Base-by-base conservation (phyloP, 2,888 invertebrate genomes). In the Branchipolynoe longqiensis region DNA sequence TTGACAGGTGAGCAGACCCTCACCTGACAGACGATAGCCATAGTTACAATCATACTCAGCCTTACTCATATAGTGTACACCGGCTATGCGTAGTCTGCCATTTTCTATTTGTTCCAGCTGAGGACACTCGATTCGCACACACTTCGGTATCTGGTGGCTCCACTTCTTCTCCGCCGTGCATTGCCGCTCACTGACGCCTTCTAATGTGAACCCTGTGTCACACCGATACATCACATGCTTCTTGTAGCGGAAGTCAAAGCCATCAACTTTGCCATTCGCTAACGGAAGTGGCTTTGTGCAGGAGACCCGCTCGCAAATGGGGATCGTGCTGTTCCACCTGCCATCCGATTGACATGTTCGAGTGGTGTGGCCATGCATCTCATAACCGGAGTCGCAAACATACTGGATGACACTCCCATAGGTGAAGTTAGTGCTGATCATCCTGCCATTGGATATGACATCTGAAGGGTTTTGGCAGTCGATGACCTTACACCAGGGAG, bases 371-470 rank as follows among this genome's bases (percentile, higher is more conserved):
- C 90, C 91, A 22, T 86, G 84, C 6, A 90, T 84, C 31, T 84
- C 88, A 87, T 92, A 94, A 3, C 94, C 94, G 8, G 89, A 86
- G 18, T 89, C 86, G 85, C 93, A 93, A 1, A 82, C 82, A 85
- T 90, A 91, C 38, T 86, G 83, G 14, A 91, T 86, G 8, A 84
- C 86, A 12, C 84, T 48, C 2, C 87, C 86, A 28, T 82, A 85
- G 0, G 74, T 85, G 73, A 92, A 92, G 31, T 89, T 89, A 33
- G 90, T 90, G 41, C 92, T 93, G 69, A 90, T 90, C 78, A 92
- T 87, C 36, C 88, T 83, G 0, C 95, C 95, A 90, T 95, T 95
- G 33, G 83, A 48, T 14, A 87, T 84, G n/a, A 90, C 84, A 0
- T 4, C 8, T 22, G 54, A 69, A 40, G 58, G 82, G 38, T 58